Evolutionary conservation across 2,888 invertebrate species (phyloP), one percentile per base, ranked within the genome.

Genomic region (Aphodius granarius): DNA sequence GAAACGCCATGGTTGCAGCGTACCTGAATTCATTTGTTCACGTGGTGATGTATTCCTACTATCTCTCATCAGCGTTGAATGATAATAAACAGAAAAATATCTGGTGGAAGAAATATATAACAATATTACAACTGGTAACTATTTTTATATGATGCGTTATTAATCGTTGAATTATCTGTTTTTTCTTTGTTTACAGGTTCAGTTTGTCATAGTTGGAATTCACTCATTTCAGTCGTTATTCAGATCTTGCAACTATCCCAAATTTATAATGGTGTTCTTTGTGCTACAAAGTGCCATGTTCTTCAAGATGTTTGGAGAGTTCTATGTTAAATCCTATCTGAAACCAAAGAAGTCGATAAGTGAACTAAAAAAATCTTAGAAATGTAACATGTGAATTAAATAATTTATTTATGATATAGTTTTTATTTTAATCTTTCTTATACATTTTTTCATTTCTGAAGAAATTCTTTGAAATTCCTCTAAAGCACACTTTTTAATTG

Each of bases 1-100:
- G 43, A 43, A 43, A 43, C 13, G 13, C 43, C 2, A n/a, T 43
- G 43, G 43, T 43, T 43, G n/a, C 43, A 9, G 6, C 13, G 13
- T 43, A 9, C 43, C 84, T 94, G 18, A 97, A 96, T 84, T 89
- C 90, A 0, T 91, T 93, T 77, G 94, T 97, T 0, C 96, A 97
- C 83, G 84, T 91, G 0, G 85, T 95, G 21, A 96, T 97, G 96
- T 97, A 96, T 83, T 88, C 89, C 0, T 94, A 97, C 85, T 97
- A 97, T 84, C 90, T 95, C 13, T 83, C 94, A 78, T 91, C 95
- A 0, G 94, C 95, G 0, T 87, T 93, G 75, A 90, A 93, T 65
- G 94, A 94, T 0, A 89, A 90, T 71, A 89, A 93, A 82, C 92
- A 93, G 80, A 88, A 92, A 76, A 92, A 92, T 74, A 85, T 93